Base-by-base conservation (phyloP, 2,888 invertebrate genomes). In the Tetragonula carbonaria region DNA sequence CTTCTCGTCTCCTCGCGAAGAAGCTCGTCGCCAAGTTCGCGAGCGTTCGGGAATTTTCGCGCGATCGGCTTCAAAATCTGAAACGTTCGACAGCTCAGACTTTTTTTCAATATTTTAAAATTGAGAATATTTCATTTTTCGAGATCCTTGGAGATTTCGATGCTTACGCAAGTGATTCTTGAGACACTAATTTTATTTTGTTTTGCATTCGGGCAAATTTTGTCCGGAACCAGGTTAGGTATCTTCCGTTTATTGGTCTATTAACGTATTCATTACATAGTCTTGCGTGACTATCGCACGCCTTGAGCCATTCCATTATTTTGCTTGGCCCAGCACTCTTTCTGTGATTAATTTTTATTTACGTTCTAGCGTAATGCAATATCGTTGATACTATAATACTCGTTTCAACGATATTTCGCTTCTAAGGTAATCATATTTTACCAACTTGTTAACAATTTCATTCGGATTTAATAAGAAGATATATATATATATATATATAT, bases 251-350 rank as follows among this genome's bases (percentile, higher is more conserved):
- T 81, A 78, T 81, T 72, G 33, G 51, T n/a, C 74, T 28, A 53
- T 78, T 78, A 78, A 78, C 66, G 78, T 72, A 78, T 81, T 78
- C 80, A 53, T 81, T 81, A 77, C 13, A 45, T 4, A 65, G 55
- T 66, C 51, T 81, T 66, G 78, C 78, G 78, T 80, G 80, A 80
- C 80, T 18, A 38, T 65, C 68, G 28, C n/a, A 33, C 66, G 57
- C 14, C 50, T 45, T 38, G 28, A 18, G 16, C 45, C 67, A 62
- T 66, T 81, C 65, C 59, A 78, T 78, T 45, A 45, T 2, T 81
- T 81, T 66, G 53, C 8, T 14, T 55, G 53, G 50, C n/a, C 59
- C 50, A 18, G 65, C 45, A 11, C 28, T 45, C 28, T 18, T n/a
- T 28, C 16, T 23, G 21, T 63, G 51, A 45, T 38, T 78, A 74